Conservation (phyloP, 2,888 invertebrate species). For the Drosophila rubida region DNA sequence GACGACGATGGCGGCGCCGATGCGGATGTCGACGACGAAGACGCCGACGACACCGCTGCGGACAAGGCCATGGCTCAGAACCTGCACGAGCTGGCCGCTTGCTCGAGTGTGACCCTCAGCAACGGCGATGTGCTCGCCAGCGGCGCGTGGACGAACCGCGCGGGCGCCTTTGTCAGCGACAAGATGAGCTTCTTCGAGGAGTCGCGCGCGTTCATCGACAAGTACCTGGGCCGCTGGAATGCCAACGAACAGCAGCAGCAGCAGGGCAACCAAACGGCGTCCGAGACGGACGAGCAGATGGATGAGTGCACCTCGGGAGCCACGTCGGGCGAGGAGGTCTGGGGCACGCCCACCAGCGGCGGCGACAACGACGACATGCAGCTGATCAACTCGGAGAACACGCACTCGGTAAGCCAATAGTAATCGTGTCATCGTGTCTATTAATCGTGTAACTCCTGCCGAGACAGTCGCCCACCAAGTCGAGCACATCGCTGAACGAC, state of each 20-base stretch:
- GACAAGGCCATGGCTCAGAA: slow-evolving; percentile 59
- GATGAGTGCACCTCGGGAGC: slow-evolving; percentile 92
- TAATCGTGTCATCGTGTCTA: too few relatives aligned
- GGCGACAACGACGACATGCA: slow-evolving; percentile 92
- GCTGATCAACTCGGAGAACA: slow-evolving; percentile 88
- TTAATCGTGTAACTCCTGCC: too few relatives aligned
- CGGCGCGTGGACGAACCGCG: slow-evolving; percentile 90
- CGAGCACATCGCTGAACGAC: slow-evolving; percentile 88
- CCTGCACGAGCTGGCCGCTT: slow-evolving; percentile 48
- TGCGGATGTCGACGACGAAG: slow-evolving; percentile 81
- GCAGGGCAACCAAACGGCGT: slow-evolving; percentile 49
- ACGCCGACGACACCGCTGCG: slow-evolving; percentile 76
- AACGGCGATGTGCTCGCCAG: slow-evolving; percentile 70
- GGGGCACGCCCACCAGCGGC: slow-evolving; percentile 95
- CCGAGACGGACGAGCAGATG: slow-evolving; percentile 88
- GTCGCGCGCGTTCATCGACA: slow-evolving; percentile 85
- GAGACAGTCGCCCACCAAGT: slow-evolving; percentile 88
- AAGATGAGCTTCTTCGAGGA: slow-evolving; percentile 91
- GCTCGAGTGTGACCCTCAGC: slow-evolving; percentile 37
- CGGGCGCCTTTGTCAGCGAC: slow-evolving; percentile 92
- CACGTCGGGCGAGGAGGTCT: slow-evolving; percentile 93
- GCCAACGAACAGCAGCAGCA: slow-evolving; percentile 67
- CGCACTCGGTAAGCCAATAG: slow-evolving; percentile 88
- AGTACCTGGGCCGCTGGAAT: slow-evolving; percentile 86
- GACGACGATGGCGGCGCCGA: slow-evolving; percentile 83